These are phyloP conservation scores for Ardeotis arabs DNA, from an alignment of 2,113 vertebrate genomes.

Conservation along the genomic window DNA sequence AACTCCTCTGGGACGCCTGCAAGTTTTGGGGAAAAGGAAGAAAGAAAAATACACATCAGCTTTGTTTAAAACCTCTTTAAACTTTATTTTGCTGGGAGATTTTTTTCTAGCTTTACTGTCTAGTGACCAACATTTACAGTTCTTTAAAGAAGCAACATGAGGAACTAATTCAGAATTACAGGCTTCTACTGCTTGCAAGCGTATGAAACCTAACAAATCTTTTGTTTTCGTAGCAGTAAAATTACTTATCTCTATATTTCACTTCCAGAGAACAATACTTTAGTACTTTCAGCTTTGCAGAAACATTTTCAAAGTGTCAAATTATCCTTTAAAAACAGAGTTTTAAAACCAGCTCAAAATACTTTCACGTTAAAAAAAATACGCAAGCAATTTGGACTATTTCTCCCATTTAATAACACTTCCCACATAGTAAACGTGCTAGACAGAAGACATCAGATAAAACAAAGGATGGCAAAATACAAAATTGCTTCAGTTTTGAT, in stretches of 20 bases:
- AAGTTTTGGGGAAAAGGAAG: neutral
- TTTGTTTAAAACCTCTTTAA: neutral
- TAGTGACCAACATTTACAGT: neutral
- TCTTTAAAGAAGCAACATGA: neutral
- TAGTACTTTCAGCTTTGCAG: neutral
- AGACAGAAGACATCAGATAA: neutral
- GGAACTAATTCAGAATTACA: neutral
- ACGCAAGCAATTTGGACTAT: neutral
- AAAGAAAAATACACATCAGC: neutral
- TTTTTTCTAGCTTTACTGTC: neutral
- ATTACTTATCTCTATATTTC: neutral
- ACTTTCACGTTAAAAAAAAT: neutral
- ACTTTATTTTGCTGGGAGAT: neutral
- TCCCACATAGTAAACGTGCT: neutral
- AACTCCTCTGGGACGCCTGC: constrained; percentile 88
- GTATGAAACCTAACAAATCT: neutral
- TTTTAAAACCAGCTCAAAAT: constrained; percentile 11
- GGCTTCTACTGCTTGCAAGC: neutral
- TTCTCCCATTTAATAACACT: neutral
- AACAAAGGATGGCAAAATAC: neutral
- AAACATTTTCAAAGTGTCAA: neutral
- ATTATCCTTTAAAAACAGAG: neutral
- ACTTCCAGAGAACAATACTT: neutral
- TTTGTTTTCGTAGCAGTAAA: neutral
- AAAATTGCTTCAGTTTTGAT: neutral